phyloP scores from a whole-genome alignment of 2,797 vertebrate species.

The Pygocentrus nattereri region DNA sequence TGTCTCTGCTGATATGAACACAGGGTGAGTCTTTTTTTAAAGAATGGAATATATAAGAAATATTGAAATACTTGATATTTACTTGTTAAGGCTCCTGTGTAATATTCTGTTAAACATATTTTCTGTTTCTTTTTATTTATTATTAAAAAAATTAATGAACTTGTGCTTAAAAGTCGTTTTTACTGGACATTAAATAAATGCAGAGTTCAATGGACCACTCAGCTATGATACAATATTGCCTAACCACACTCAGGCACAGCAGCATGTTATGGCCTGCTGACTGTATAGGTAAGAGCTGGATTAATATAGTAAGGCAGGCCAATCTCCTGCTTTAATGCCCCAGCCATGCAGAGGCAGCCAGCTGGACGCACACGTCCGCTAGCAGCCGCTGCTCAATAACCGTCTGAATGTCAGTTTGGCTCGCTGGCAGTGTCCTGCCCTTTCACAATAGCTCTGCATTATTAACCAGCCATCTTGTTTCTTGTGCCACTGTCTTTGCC shows the following conservation, averaged over 20 bases:
- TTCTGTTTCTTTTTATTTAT: neutral
- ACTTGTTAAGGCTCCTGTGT: no score
- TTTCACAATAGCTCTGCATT: slow-evolving; percentile 83
- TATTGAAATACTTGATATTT: no score
- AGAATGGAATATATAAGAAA: no score
- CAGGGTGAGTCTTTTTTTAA: no score
- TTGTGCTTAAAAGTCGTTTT: neutral
- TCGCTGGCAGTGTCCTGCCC: slow-evolving; percentile 78
- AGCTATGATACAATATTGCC: slow-evolving; percentile 30
- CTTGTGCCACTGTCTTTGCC: slow-evolving; percentile 61
- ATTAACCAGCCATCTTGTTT: slow-evolving; percentile 80
- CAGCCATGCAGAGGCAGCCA: slow-evolving; percentile 53
- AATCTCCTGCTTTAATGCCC: slow-evolving; percentile 70
- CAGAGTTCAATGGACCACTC: slow-evolving; percentile 33
- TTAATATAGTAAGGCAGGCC: slow-evolving; percentile 62
- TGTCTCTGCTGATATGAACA: no score
- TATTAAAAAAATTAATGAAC: no score
- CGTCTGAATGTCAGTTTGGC: slow-evolving; percentile 79
- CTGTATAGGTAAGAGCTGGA: slow-evolving; percentile 55
- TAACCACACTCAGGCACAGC: slow-evolving; percentile 24
- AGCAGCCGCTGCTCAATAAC: slow-evolving; percentile 66
- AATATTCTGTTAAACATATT: neutral
- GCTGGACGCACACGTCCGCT: slow-evolving; percentile 54
- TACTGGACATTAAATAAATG: no score
- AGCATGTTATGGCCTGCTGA: slow-evolving; percentile 36